Evolutionary conservation across 2,888 invertebrate species (phyloP).

Genomic region (Drosophila antonietae): DNA sequence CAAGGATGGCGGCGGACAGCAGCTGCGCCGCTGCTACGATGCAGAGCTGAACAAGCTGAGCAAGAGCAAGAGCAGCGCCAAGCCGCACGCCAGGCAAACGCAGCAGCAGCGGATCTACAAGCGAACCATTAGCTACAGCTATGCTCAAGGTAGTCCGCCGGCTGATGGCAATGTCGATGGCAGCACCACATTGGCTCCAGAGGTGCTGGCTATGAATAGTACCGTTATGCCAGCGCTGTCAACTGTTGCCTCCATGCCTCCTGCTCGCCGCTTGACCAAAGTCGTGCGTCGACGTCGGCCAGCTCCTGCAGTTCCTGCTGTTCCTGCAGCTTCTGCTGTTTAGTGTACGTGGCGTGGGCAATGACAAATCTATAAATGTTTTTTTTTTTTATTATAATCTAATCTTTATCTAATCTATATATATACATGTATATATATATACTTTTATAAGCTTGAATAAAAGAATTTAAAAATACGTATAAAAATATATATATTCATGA

Average conservation of each 20-base stretch:
- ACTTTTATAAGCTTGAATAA: too few relatives aligned
- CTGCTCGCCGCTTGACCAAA: conserved; percentile 3
- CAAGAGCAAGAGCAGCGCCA: conserved; percentile 12
- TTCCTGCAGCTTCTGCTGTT: neutral
- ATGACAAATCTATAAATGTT: neutral
- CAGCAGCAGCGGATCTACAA: conserved; percentile 74
- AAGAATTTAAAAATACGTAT: too few relatives aligned
- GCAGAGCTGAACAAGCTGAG: conserved; percentile 26
- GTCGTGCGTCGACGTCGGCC: conserved; percentile 23
- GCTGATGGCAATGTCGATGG: neutral
- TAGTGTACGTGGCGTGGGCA: neutral
- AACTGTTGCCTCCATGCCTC: neutral
- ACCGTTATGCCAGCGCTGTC: neutral
- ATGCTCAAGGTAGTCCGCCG: conserved; percentile 38
- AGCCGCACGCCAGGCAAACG: conserved; percentile 20
- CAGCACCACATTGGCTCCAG: neutral
- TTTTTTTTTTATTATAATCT: conserved; percentile 4
- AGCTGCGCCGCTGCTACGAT: conserved; percentile 71
- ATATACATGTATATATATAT: neutral
- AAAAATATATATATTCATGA: too few relatives aligned
- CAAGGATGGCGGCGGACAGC: conserved; percentile 58
- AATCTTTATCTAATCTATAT: neutral
- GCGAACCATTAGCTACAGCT: conserved; percentile 77
- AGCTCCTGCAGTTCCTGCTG: neutral
- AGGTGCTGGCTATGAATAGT: neutral